phyloP scores from a whole-genome alignment of 2,797 vertebrate genomes.

The Enteromius fasciolatus region DNA sequence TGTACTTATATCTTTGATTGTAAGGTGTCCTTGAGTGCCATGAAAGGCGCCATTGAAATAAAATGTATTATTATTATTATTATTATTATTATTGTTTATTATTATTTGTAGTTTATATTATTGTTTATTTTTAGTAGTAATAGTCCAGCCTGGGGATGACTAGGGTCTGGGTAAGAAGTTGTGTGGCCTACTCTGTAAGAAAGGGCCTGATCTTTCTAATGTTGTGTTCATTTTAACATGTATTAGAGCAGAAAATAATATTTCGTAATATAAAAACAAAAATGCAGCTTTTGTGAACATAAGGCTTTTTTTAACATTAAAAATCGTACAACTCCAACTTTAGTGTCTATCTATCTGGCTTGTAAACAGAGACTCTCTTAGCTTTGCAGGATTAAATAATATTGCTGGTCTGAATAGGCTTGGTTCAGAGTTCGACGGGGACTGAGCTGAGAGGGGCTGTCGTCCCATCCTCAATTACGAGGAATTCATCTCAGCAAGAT shows the following conservation, averaged over 20 bases:
- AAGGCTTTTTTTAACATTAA: background rate
- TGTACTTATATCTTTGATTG: too few relatives aligned
- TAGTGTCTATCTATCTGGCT: background rate
- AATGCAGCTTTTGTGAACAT: background rate
- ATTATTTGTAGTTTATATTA: too few relatives aligned
- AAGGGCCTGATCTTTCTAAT: too few relatives aligned
- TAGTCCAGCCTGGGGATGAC: too few relatives aligned
- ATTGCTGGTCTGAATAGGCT: background rate
- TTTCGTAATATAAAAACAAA: background rate
- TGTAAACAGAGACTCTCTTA: background rate
- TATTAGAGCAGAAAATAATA: background rate
- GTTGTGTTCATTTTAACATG: background rate
- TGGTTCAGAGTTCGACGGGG: slow-evolving; percentile 10
- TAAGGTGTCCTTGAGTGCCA: too few relatives aligned
- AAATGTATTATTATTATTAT: too few relatives aligned
- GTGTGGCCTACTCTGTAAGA: too few relatives aligned
- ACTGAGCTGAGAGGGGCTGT: slow-evolving; percentile 45
- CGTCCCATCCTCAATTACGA: slow-evolving; percentile 69
- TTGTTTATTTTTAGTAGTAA: too few relatives aligned
- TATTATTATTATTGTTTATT: too few relatives aligned
- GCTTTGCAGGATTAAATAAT: background rate
- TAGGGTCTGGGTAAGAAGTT: too few relatives aligned
- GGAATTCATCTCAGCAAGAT: slow-evolving; percentile 69
- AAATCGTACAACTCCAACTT: background rate
- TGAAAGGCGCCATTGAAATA: too few relatives aligned